Conservation (phyloP, 2,888 invertebrate genomes). For the Rhagonycha fulva region DNA sequence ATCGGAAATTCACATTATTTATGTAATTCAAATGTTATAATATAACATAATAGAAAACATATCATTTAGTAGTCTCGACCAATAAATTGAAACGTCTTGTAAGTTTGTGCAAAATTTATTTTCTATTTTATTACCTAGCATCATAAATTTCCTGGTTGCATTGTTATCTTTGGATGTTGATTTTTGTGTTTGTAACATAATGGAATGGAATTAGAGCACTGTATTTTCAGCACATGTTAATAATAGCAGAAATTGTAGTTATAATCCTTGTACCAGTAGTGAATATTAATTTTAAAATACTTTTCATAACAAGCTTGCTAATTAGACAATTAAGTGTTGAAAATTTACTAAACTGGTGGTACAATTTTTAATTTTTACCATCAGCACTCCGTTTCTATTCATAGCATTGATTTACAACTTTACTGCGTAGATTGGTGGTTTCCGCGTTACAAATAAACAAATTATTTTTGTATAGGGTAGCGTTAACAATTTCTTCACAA, state of each 20-base stretch:
- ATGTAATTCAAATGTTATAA: too few species aligned
- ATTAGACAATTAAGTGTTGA: not conserved
- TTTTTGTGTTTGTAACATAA: not conserved
- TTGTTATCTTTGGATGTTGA: not conserved
- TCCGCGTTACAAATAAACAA: not conserved
- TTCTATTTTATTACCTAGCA: not conserved
- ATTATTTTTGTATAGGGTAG: not conserved
- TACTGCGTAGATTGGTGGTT: not conserved
- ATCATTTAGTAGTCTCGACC: not conserved
- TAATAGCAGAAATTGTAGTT: not conserved
- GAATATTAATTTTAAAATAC: not conserved
- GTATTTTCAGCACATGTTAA: not conserved
- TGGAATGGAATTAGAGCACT: not conserved
- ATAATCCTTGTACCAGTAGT: not conserved
- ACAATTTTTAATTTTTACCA: not conserved
- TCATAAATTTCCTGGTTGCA: not conserved
- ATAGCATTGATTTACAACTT: too few species aligned
- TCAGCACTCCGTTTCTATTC: not conserved
- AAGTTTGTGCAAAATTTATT: not conserved
- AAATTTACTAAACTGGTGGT: not conserved
- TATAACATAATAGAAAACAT: not conserved
- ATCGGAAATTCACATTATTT: not conserved
- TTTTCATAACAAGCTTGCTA: not conserved
- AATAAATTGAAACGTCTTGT: not conserved
- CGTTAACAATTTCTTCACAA: not conserved